Conservation (phyloP, 2,888 invertebrate species). For the Mamestra brassicae region DNA sequence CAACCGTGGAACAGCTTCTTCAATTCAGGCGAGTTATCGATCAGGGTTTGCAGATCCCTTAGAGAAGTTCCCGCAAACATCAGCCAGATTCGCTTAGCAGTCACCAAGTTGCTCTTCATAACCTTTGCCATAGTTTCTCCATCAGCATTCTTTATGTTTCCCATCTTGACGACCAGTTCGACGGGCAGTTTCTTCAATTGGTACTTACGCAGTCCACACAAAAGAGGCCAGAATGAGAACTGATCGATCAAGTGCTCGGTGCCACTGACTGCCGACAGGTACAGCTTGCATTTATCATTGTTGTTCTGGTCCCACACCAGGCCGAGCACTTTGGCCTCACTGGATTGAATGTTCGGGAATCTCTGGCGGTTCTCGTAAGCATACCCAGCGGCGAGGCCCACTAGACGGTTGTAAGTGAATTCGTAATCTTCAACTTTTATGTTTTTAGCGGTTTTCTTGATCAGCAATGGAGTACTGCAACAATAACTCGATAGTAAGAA, state of each 20-base stretch:
- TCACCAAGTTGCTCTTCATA: conserved; percentile 64
- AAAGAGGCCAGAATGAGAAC: conserved; percentile 75
- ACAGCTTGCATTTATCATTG: conserved; percentile 69
- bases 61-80: conserved; percentile 66
- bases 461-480: conserved; percentile 74
- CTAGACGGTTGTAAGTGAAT: conserved; percentile 78
- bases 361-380: conserved; percentile 73
- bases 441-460: conserved; percentile 74
- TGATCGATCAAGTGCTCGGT: conserved; percentile 77
- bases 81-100: conserved; percentile 69
- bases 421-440: conserved; percentile 72
- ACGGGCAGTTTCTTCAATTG: conserved; percentile 75
- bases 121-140: conserved; percentile 70
- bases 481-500: not conserved
- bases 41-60: conserved; percentile 58
- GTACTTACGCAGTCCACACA: conserved; percentile 77
- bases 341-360: conserved; percentile 70
- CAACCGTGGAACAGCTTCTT: conserved; percentile 54
- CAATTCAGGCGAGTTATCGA: conserved; percentile 63
- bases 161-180: conserved; percentile 74
- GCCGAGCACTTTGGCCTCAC: conserved; percentile 73
- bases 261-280: conserved; percentile 76
- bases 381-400: conserved; percentile 75
- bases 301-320: conserved; percentile 74
- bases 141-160: conserved; percentile 74